Percentiles rank a stretch among this genome's conserved stretches.
Conservation (phyloP, 1,140 invertebrate species). For the Diplogasteroides magnus region DNA sequence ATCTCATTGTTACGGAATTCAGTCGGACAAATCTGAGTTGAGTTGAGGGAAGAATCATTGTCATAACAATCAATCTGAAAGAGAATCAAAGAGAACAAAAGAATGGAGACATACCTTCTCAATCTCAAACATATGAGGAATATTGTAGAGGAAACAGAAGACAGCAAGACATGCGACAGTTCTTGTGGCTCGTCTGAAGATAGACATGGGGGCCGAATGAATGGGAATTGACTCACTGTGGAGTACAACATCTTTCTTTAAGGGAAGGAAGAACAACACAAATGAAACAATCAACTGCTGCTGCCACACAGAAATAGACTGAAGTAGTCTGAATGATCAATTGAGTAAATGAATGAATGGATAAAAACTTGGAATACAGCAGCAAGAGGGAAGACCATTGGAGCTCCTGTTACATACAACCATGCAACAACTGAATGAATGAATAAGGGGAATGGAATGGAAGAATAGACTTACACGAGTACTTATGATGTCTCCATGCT, state of each 20-base stretch:
- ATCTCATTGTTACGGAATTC: conserved; percentile 41
- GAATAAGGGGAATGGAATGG: background rate
- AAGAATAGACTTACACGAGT: conserved; percentile 25
- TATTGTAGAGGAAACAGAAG: conserved; percentile 47
- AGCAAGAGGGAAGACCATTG: conserved; percentile 49
- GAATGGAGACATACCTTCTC: conserved; percentile 24
- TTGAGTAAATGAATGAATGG: background rate
- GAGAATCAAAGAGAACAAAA: background rate
- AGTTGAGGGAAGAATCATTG: conserved; percentile 11
- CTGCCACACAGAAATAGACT: conserved; percentile 54
- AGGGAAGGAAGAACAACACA: conserved; percentile 43
- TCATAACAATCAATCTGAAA: background rate
- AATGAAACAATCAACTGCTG: conserved; percentile 54
- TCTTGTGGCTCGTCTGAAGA: conserved; percentile 44
- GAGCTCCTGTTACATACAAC: conserved; percentile 46
- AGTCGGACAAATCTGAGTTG: conserved; percentile 48
- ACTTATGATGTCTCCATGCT: conserved; percentile 53
- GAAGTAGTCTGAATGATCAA: conserved; percentile 43
- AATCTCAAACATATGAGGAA: conserved; percentile 52
- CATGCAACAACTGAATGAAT: conserved; percentile 41
- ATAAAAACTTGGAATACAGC: conserved; percentile 41
- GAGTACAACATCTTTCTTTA: conserved; percentile 44
- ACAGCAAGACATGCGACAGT: conserved; percentile 41
- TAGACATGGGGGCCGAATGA: no score
- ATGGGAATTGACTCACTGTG: conserved; percentile 43